These are phyloP conservation scores for Dryomyza anilis DNA, from an alignment of 2,888 invertebrate species.

Conservation along the genomic window DNA sequence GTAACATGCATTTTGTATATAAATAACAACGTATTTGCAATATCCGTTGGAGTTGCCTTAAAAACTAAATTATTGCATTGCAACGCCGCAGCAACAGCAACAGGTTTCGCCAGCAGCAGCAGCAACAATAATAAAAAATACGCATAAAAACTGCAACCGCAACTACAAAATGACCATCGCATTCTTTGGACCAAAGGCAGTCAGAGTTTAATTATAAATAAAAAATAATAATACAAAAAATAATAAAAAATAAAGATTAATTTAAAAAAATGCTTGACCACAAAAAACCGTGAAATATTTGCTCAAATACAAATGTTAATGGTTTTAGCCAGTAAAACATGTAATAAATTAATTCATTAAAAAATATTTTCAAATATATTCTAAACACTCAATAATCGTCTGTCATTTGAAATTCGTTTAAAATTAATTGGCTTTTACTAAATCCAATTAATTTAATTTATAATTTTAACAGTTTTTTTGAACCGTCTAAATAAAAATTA, in stretches of 20 bases:
- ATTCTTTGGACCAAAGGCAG: slow-evolving; percentile 10
- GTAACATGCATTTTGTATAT: too few relatives aligned
- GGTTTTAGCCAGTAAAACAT: too few relatives aligned
- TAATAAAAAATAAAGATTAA: neutral
- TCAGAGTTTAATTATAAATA: neutral
- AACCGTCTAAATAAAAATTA: too few relatives aligned
- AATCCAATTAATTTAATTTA: too few relatives aligned
- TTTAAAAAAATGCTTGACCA: neutral
- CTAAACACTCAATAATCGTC: too few relatives aligned
- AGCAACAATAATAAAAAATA: neutral
- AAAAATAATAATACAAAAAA: neutral
- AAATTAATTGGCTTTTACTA: too few relatives aligned
- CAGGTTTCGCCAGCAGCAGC: neutral
- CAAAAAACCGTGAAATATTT: too few relatives aligned
- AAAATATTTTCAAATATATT: too few relatives aligned
- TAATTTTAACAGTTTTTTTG: too few relatives aligned
- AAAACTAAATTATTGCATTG: slow-evolving; percentile 15
- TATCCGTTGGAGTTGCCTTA: slow-evolving; percentile 11
- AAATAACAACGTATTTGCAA: slow-evolving; percentile 19
- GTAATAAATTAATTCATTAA: too few relatives aligned
- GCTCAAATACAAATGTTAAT: too few relatives aligned
- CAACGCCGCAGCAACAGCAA: neutral
- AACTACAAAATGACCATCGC: slow-evolving; percentile 17
- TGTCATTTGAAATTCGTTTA: too few relatives aligned
- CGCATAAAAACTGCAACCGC: neutral